Conservation (phyloP, 2,797 vertebrate genomes). For the Acanthurus leucopareius region DNA sequence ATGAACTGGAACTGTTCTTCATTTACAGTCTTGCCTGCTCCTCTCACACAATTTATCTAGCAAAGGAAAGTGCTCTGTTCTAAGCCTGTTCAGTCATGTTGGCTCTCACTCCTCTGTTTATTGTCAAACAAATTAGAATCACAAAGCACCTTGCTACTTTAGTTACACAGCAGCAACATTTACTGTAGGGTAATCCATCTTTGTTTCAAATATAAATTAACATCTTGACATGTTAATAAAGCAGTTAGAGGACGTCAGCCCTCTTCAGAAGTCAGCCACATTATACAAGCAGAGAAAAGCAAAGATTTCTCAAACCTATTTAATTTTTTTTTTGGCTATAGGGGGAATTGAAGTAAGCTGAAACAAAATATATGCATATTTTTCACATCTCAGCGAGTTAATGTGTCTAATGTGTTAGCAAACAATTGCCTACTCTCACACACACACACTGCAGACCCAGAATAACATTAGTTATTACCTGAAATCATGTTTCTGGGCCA, state of each 20-base stretch:
- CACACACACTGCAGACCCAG: not conserved
- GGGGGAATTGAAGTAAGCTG: not conserved
- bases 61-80: not conserved
- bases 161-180: no score
- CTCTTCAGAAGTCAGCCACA: not conserved
- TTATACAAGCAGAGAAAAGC: not conserved
- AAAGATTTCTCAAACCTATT: not conserved
- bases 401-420: no score
- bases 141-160: not conserved
- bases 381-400: no score
- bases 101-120: not conserved
- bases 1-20: constrained; percentile 2
- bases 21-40: not conserved
- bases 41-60: not conserved
- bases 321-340: not conserved
- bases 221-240: not conserved
- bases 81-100: not conserved
- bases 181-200: no score
- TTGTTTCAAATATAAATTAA: no score
- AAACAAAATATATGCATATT: not conserved
- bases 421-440: not conserved
- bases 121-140: not conserved
- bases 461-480: not conserved
- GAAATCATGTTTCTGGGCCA: not conserved
- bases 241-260: not conserved